Conservation (phyloP, 92 coral and sea anemone species). For the Montipora capitata region DNA sequence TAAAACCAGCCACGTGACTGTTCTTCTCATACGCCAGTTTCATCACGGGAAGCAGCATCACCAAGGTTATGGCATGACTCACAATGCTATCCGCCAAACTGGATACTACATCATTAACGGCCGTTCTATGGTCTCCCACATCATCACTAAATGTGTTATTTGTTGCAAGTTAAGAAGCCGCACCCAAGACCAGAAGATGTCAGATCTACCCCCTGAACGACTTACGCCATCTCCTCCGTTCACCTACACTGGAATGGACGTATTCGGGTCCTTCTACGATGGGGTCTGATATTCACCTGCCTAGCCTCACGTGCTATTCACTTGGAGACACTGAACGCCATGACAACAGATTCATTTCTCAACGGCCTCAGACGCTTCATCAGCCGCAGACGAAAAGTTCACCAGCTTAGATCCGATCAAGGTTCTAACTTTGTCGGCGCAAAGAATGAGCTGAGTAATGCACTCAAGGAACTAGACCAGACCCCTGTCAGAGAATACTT, state of each 20-base stretch:
- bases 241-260: constrained; percentile 1
- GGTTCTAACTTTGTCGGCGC: constrained; percentile 54
- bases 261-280: constrained; percentile 19
- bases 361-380: constrained; percentile 63
- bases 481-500: constrained; percentile 8
- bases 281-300: constrained; percentile 67
- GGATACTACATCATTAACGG: constrained; percentile 40
- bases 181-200: constrained; percentile 17
- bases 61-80: constrained; percentile 52
- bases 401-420: constrained; percentile 10
- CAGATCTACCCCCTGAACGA: constrained; percentile 4
- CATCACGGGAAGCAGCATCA: constrained; percentile 68
- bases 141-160: constrained; percentile 11
- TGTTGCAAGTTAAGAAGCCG: not conserved
- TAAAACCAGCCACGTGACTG: constrained; percentile 19
- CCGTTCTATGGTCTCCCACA: constrained; percentile 18
- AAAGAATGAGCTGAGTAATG: constrained; percentile 35
- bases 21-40: constrained; percentile 8
- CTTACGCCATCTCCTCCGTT: not conserved
- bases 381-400: constrained; percentile 66
- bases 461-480: constrained; percentile 23
- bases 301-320: constrained; percentile 38
- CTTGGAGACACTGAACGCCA: constrained; percentile 61
- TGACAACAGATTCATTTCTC: not conserved
- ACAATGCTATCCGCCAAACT: constrained; percentile 47